These are phyloP conservation scores for Falco biarmicus DNA, from an alignment of 2,797 vertebrate genomes.

Conservation along the genomic window DNA sequence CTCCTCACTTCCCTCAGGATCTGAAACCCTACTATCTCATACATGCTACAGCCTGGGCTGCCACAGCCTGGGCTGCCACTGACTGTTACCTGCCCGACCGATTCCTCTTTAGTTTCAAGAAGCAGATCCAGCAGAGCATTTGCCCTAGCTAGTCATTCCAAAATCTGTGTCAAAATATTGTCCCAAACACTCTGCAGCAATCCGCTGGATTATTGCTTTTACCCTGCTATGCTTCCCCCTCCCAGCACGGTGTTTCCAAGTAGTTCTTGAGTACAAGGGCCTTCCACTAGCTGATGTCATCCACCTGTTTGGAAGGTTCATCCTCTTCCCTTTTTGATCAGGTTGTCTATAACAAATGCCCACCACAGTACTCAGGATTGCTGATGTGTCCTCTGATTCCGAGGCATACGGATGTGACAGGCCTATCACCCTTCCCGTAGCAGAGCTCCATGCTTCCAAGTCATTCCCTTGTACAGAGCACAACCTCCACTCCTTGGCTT, in stretches of 20 bases:
- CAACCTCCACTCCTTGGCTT: not conserved
- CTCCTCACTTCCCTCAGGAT: not conserved
- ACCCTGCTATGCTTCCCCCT: not conserved
- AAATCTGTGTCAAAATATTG: not conserved
- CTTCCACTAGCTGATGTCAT: not conserved
- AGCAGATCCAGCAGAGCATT: not conserved
- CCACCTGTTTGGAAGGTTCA: not conserved
- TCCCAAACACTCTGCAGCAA: not conserved
- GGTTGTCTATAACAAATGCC: not conserved
- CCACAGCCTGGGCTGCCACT: not conserved
- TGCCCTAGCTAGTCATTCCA: not conserved
- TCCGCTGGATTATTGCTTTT: not conserved
- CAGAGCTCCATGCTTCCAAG: not conserved
- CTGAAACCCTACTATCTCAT: not conserved
- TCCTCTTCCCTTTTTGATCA: not conserved
- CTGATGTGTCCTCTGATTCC: not conserved
- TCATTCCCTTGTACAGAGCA: not conserved
- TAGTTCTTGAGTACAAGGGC: not conserved
- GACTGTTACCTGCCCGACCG: not conserved
- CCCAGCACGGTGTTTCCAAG: not conserved
- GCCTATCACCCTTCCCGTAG: not conserved
- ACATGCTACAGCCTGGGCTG: not conserved
- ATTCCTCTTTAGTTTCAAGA: not conserved
- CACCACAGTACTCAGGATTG: not conserved
- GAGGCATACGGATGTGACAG: not conserved